Base-by-base conservation (phyloP, 2,113 vertebrate species). In the Pangasianodon hypophthalmus region DNA sequence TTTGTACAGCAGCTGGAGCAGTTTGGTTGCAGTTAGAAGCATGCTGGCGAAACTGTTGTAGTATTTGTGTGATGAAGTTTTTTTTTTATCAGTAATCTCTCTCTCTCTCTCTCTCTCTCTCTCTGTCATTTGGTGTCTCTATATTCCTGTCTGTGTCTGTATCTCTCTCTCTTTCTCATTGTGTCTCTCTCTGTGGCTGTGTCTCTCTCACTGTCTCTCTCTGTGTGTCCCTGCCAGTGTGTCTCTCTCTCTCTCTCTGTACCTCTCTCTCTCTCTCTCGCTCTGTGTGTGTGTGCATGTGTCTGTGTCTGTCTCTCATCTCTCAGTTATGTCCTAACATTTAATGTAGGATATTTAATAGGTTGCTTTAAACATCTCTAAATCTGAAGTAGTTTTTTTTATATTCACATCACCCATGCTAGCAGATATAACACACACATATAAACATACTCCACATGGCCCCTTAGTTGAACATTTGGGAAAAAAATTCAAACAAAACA, bases 1-100 rank as follows among this genome's bases (percentile, higher is more conserved):
- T 90, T 88, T 90, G 52, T 21, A 46, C 84, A 46, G 88, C 75
- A 81, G 85, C 87, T 75, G 85, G 82, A 77, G 64, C 67, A 58
- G 29, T 84, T 44, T 46, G 26, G 13, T 83, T 54, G 56, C 50
- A 32, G 48, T 85, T 89, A 67, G 60, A 67, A 67, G 8, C 1
- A 3, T 7, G 19, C n/a, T 50, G 5, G 37, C 19, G 50, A 81
- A 81, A 37, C 7, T 37, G 52, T 11, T 8, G 37, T 29, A 81
- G 29, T 32, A 77, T 77, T 75, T 75, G 75, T 75, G 71, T 75
- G 41, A 41, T 73, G 37, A 18, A 37, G 18, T 46, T 13, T 82
- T 52, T 80, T 48, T 80, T 32, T 32, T 7, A 52, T 81, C 29
- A 52, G 79, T 52, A 18, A 81, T 82, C 24, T 48, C 8, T 79